These are phyloP conservation scores for Papilio polyxenes DNA, from an alignment of 1,140 invertebrate species.

Conservation along the genomic window DNA sequence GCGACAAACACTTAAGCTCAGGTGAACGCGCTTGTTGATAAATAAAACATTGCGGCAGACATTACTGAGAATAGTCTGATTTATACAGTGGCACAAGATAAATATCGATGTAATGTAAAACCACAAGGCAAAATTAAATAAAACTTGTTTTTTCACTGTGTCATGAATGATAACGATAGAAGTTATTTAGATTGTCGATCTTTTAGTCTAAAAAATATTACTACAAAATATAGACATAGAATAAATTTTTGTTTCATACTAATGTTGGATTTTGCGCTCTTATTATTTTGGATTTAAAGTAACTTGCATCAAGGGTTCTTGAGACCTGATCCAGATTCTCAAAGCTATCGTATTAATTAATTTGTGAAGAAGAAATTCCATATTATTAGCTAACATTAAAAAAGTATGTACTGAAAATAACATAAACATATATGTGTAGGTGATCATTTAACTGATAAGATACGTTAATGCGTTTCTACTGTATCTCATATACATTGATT, in stretches of 20 bases:
- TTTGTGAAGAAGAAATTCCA: background rate
- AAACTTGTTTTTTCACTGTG: background rate
- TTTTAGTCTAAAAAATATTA: no score
- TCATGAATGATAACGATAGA: background rate
- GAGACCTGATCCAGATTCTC: no score
- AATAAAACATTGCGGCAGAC: constrained; percentile 18
- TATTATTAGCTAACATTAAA: background rate
- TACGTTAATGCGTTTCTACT: background rate
- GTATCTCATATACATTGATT: background rate
- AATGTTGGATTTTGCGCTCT: no score
- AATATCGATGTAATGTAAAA: background rate
- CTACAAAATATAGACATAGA: no score
- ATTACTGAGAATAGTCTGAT: background rate
- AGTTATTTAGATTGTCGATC: background rate
- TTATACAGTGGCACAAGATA: background rate
- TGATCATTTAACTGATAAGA: background rate
- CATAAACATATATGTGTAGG: background rate
- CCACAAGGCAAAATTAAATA: background rate
- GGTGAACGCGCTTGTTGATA: constrained; percentile 24
- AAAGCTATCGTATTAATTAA: background rate
- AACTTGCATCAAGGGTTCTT: no score
- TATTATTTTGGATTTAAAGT: no score
- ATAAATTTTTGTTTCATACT: no score
- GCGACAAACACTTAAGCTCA: background rate
- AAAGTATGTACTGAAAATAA: background rate